Percentiles rank a stretch among this genome's conserved stretches.
Conservation (phyloP, 2,888 invertebrate species). For the Eupeodes latifasciatus region DNA sequence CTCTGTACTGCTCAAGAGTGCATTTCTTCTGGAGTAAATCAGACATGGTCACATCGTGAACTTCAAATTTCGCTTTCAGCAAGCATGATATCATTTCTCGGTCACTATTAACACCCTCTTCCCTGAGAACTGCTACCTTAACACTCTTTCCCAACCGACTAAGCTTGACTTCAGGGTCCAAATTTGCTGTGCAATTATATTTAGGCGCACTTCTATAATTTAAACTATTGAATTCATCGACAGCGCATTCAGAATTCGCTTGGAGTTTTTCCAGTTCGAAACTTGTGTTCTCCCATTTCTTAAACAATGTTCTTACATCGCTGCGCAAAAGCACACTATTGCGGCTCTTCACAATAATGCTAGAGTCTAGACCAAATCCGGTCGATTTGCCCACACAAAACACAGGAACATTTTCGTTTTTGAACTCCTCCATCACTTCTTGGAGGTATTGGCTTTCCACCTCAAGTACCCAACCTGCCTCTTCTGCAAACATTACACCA, state of each 20-base stretch:
- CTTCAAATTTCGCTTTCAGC: conserved; percentile 94
- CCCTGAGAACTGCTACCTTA: conserved; percentile 95
- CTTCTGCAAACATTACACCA: conserved; percentile 92
- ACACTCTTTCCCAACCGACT: conserved; percentile 84
- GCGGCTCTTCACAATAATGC: conserved; percentile 77
- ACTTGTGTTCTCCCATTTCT: conserved; percentile 98
- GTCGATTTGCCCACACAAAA: conserved; percentile 88
- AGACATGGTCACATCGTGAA: conserved; percentile 97
- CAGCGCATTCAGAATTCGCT: conserved; percentile 91
- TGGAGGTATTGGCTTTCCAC: conserved; percentile 86
- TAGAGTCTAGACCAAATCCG: conserved; percentile 87
- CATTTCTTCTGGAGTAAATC: conserved; percentile 91
- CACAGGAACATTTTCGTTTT: conserved; percentile 87
- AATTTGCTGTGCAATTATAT: conserved; percentile 90
- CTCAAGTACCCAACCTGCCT: conserved; percentile 94
- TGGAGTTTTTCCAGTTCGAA: conserved; percentile 94
- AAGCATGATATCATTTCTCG: conserved; percentile 98
- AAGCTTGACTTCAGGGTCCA: conserved; percentile 85
- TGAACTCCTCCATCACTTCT: conserved; percentile 87
- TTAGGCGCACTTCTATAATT: conserved; percentile 88
- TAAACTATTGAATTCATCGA: conserved; percentile 91
- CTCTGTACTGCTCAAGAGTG: conserved; percentile 92
- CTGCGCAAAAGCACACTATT: conserved; percentile 85
- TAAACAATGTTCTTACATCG: conserved; percentile 88
- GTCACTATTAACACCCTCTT: conserved; percentile 97